Base-by-base conservation (phyloP, 2,888 invertebrate genomes). In the Lobophora halterata region DNA sequence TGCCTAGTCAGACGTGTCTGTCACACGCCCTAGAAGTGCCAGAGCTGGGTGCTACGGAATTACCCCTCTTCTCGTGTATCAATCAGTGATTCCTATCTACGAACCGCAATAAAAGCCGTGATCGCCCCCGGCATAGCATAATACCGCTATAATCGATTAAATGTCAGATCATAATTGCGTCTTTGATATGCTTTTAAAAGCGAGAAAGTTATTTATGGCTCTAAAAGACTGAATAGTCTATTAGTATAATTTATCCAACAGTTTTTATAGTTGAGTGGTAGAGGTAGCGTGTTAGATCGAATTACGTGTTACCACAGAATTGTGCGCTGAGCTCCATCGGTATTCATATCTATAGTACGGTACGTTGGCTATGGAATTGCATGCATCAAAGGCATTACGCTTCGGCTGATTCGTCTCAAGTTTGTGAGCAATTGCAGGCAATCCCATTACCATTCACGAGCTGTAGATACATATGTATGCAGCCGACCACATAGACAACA, bases 381-480 rank as follows among this genome's bases (percentile, higher is more conserved):
- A 63, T 63, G 73, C 72, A 72, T 80, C 79, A 79, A 79, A 79
- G 76, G 73, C 71, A 67, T 74, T 72, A 75, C 65, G 61, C 63
- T 57, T 61, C 61, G 70, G 61, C 66, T 71, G 74, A 76, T 76
- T 72, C 71, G 68, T 67, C 71, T 68, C 71, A 65, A 74, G 79
- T 77, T 75, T 68, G 73, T 67, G 71, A 72, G 78, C 74, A 76
- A 79, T 79, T 71, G 71, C 72, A 65, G 55, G 59, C 76, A 77
- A 79, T 79, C 70, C 69, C 58, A 76, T 76, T 76, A 73, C 60
- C 68, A 71, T 72, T 71, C 69, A 68, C 64, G 61, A 64, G 61
- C 50, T 48, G 59, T 73, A 74, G 71, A 70, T 71, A 66, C 61
- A 65, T 65, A 62, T 50, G 52, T 53, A 41, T 13, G 8, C 52